Conservation (phyloP, 2,797 vertebrate genomes). For the Anabacerthia variegaticeps region DNA sequence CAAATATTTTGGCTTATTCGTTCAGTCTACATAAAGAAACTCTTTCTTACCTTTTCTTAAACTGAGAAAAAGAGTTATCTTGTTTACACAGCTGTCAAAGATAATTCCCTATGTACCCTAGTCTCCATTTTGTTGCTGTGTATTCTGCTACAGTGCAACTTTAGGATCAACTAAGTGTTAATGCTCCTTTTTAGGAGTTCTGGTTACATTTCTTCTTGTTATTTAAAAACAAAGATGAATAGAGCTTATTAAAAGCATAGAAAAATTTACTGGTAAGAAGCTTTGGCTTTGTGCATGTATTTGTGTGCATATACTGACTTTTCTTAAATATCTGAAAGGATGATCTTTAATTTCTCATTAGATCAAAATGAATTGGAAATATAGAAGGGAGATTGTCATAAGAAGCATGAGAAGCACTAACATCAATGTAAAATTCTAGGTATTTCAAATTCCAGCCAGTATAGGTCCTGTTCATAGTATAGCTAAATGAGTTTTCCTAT, state of each 20-base stretch:
- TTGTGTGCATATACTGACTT: background rate
- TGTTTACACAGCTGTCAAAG: background rate
- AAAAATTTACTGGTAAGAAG: background rate
- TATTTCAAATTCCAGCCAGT: background rate
- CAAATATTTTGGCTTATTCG: background rate
- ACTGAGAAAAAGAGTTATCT: background rate
- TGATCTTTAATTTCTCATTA: background rate
- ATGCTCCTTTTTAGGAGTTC: background rate
- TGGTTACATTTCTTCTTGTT: background rate
- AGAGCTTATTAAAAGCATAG: background rate
- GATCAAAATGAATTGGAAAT: background rate
- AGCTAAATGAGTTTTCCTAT: background rate
- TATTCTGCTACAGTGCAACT: background rate
- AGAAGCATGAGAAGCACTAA: background rate
- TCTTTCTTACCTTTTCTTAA: background rate
- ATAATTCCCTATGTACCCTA: fast-evolving
- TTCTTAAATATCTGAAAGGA: background rate
- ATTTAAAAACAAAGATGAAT: background rate
- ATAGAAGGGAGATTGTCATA: background rate
- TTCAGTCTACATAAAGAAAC: background rate
- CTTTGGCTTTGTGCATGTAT: background rate
- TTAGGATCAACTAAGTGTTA: background rate
- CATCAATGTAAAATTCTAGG: background rate
- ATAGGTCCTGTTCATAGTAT: background rate
- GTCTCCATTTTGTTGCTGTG: background rate